Conservation (phyloP, 2,797 vertebrate species). For the Pseudocheirus occidentalis region DNA sequence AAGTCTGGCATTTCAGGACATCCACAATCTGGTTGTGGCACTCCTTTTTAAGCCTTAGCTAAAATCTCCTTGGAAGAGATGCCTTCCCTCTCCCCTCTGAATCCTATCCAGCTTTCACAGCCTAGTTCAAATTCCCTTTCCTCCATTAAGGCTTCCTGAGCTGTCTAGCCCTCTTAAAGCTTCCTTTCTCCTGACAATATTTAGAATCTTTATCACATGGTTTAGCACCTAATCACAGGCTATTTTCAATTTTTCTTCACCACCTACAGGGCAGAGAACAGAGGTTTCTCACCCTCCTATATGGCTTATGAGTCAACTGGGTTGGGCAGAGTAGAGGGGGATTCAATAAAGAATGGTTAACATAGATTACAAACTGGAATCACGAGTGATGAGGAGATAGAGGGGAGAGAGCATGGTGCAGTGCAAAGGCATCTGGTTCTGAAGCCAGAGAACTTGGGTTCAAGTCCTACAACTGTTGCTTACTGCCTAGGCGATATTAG, state of each 20-base stretch:
- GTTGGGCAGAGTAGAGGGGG: not conserved
- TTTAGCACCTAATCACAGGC: not conserved
- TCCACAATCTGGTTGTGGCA: not conserved
- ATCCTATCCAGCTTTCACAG: not conserved
- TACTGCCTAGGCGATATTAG: not conserved
- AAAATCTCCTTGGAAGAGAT: not conserved
- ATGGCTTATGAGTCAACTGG: not conserved
- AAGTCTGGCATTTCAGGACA: not conserved
- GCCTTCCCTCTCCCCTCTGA: not conserved
- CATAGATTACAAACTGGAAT: not conserved
- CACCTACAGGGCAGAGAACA: not conserved
- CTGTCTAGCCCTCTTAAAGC: not conserved
- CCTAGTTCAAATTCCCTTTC: not conserved
- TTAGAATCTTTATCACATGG: not conserved
- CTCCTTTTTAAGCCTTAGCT: not conserved
- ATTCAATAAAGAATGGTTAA: not conserved
- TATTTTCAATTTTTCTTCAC: not conserved
- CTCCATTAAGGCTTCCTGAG: not conserved
- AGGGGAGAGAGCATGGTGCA: not conserved
- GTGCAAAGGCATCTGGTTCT: not conserved
- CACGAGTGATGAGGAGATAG: not conserved
- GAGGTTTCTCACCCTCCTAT: not conserved
- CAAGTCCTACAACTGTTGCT: not conserved
- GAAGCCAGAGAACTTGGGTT: not conserved
- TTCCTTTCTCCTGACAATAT: not conserved